Conservation (phyloP, 2,888 invertebrate species). For the Dexiosoma caninum region DNA sequence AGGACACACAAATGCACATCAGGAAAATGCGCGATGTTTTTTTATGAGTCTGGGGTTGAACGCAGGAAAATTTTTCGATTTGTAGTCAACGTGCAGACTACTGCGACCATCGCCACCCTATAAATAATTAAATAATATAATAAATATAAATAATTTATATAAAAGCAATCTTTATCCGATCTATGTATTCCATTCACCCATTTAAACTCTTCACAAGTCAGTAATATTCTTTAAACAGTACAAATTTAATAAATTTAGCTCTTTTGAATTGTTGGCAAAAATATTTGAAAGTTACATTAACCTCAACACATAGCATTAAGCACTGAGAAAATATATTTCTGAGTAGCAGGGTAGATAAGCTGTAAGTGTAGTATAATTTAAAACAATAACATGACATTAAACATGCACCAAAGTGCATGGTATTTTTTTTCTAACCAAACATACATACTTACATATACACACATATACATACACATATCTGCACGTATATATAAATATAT, state of each 20-base stretch:
- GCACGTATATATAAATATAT: too few species aligned
- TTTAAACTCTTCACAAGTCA: neutral
- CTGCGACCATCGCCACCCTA: too few species aligned
- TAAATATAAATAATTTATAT: too few species aligned
- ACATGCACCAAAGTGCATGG: constrained; percentile 64
- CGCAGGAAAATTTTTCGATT: too few species aligned
- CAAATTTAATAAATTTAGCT: neutral
- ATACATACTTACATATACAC: neutral
- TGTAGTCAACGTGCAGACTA: too few species aligned
- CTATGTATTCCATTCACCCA: too few species aligned
- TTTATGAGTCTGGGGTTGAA: too few species aligned
- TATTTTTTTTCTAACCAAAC: neutral
- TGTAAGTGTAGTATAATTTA: constrained; percentile 61
- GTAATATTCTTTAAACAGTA: neutral
- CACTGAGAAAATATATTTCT: neutral
- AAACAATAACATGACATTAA: constrained; percentile 66
- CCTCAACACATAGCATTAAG: constrained; percentile 24
- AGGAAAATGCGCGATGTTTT: too few species aligned
- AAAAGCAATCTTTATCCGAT: too few species aligned
- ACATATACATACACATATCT: neutral
- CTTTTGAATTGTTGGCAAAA: neutral
- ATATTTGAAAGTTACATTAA: constrained; percentile 20
- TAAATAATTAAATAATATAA: too few species aligned
- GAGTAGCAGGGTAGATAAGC: constrained; percentile 63
- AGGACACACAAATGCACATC: too few species aligned